Conservation (phyloP, 2,113 vertebrate species). For the Struthio camelus region DNA sequence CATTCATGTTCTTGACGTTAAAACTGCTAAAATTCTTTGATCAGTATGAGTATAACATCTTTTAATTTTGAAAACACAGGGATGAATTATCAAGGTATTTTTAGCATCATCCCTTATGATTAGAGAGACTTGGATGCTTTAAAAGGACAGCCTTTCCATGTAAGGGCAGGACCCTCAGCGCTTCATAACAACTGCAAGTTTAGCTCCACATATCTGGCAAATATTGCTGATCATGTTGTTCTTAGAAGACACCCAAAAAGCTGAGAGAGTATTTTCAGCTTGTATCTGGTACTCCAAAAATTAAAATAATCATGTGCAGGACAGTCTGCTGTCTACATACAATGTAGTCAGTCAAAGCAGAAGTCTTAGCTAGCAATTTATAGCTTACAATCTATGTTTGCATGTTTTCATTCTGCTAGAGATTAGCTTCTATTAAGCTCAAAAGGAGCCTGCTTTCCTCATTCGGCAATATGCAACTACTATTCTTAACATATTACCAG, state of each 20-base stretch:
- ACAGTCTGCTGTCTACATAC: background rate
- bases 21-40: background rate
- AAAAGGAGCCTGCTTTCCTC: background rate
- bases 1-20: background rate
- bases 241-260: background rate
- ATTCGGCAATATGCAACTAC: background rate
- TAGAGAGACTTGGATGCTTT: background rate
- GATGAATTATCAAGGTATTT: background rate
- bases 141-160: background rate
- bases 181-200: background rate
- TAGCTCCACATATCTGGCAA: background rate
- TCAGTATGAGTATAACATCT: background rate
- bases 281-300: background rate
- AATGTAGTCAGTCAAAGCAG: background rate
- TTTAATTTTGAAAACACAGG: background rate
- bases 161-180: background rate
- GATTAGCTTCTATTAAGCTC: background rate
- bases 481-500: background rate
- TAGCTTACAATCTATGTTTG: background rate
- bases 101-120: background rate
- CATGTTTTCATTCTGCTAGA: background rate
- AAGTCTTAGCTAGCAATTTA: background rate
- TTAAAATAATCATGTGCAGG: background rate
- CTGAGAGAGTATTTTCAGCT: background rate
- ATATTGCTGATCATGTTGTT: background rate